These are phyloP conservation scores for Pachyramphus minor DNA, from an alignment of 2,113 vertebrate genomes.

Conservation along the genomic window DNA sequence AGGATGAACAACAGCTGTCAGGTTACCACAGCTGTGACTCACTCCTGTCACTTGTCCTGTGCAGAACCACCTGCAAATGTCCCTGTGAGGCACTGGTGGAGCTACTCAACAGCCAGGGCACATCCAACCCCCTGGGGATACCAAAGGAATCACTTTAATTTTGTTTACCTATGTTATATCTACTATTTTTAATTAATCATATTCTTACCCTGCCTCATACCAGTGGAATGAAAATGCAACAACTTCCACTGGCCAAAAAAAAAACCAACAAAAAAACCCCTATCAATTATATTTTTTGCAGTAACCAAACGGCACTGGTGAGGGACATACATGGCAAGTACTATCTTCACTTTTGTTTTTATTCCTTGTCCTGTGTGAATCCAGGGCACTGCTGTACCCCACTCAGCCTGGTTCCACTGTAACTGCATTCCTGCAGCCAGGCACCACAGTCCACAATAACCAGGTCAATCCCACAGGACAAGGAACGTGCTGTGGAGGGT, in stretches of 20 bases:
- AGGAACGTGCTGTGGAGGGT: neutral
- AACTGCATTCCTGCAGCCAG: neutral
- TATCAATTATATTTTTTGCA: too few relatives aligned
- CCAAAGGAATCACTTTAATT: neutral
- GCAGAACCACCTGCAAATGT: neutral
- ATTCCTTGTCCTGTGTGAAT: neutral
- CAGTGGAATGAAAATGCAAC: neutral
- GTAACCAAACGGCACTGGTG: neutral
- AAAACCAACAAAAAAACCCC: too few relatives aligned
- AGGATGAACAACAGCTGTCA: neutral
- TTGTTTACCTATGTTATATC: neutral
- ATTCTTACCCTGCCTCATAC: neutral
- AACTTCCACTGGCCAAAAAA: neutral
- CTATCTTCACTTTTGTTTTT: neutral
- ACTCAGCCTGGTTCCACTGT: neutral
- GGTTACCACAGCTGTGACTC: neutral
- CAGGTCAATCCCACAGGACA: neutral
- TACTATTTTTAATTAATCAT: neutral
- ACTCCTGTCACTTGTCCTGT: neutral
- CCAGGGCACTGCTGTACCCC: neutral
- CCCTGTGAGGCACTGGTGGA: neutral
- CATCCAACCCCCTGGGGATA: accelerated
- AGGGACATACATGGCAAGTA: neutral
- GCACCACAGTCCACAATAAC: neutral
- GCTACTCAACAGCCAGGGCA: neutral